Evolutionary conservation across 1,140 invertebrate genomes (phyloP).

Genomic region (Drosophila sechellia): DNA sequence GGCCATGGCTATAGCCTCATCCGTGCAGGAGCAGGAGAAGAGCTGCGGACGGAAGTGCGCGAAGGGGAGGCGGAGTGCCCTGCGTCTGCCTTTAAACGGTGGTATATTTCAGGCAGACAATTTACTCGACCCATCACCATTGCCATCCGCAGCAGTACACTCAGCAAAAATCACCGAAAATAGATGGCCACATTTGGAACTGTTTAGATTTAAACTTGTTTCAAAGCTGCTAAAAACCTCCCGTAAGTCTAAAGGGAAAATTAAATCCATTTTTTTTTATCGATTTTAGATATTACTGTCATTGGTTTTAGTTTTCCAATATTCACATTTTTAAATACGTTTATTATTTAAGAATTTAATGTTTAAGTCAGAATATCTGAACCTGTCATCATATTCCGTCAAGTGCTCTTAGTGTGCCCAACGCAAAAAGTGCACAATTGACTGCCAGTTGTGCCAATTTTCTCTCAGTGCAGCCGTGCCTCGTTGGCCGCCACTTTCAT

Average conservation of each 20-base stretch:
- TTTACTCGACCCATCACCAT: constrained; percentile 61
- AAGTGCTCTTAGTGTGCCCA: no score
- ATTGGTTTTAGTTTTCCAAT: no score
- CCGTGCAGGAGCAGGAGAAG: background rate
- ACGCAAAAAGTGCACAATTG: no score
- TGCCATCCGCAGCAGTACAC: constrained; percentile 23
- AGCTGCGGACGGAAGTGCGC: constrained; percentile 50
- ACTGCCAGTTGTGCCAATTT: background rate
- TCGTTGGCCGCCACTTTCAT: constrained; percentile 70
- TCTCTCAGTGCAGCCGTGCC: constrained; percentile 21
- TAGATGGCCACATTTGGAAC: background rate
- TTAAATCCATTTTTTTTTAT: no score
- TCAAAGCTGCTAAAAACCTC: no score
- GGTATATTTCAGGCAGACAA: constrained; percentile 75
- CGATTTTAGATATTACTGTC: no score
- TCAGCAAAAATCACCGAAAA: background rate
- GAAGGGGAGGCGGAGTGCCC: constrained; percentile 20
- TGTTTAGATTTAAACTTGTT: no score
- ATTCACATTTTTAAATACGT: no score
- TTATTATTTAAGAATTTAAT: no score
- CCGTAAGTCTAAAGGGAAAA: no score
- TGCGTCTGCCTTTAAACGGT: constrained; percentile 75
- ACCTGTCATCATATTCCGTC: no score
- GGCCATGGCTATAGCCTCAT: background rate
- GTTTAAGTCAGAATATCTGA: no score